Conservation (phyloP, 2,113 vertebrate species). For the Ceyx margarethae region DNA sequence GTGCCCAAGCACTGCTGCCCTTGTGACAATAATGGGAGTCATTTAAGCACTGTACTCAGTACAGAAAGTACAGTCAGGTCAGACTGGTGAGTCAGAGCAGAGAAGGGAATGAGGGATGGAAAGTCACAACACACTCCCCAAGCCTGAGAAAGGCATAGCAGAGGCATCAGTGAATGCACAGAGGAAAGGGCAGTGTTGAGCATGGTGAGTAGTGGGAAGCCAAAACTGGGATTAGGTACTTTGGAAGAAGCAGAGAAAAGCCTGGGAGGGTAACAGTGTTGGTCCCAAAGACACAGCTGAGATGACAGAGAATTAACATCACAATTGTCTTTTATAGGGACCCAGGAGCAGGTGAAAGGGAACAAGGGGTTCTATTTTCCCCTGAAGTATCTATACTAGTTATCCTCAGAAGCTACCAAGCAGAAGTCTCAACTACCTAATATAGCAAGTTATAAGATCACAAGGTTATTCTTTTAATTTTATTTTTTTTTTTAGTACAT, state of each 20-base stretch:
- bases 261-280: background rate
- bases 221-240: background rate
- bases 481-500: background rate
- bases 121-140: background rate
- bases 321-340: background rate
- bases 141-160: accelerated
- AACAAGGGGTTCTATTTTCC: background rate
- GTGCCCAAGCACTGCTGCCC: background rate
- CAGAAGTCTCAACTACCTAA: background rate
- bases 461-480: background rate
- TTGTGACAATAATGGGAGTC: background rate
- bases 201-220: accelerated
- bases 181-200: background rate
- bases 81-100: background rate
- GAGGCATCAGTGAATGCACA: background rate
- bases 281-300: background rate
- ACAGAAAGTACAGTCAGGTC: background rate
- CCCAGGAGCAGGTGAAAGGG: background rate
- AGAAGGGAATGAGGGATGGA: background rate
- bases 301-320: background rate
- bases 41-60: background rate
- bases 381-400: background rate
- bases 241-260: background rate
- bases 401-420: conserved; percentile 20
- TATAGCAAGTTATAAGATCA: conserved; percentile 17